Percentiles rank a stretch among this genome's conserved stretches.
Evolutionary conservation across 2,888 invertebrate species (phyloP).

Genomic region (Cephonodes hylas): DNA sequence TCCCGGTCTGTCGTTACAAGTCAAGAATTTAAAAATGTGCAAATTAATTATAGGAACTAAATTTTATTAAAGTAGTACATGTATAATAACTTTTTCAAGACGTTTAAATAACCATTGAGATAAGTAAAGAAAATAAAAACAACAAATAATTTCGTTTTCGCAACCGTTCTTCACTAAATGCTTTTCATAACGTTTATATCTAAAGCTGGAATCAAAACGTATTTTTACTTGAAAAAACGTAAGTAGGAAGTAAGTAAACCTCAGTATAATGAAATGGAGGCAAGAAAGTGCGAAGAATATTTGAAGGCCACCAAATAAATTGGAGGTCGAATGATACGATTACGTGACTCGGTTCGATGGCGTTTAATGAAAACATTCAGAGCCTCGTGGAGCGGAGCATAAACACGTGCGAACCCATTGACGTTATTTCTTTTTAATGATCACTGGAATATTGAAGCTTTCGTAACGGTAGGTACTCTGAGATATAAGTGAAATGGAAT

Average conservation of each 20-base stretch:
- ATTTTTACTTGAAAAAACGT: background rate
- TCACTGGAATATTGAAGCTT: background rate
- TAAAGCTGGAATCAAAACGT: background rate
- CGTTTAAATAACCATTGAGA: background rate
- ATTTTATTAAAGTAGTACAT: too few species aligned
- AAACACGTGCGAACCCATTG: background rate
- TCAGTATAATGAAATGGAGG: background rate
- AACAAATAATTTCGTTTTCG: too few species aligned
- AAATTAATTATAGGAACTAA: too few species aligned
- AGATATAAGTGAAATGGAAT: too few species aligned
- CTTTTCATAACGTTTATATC: background rate
- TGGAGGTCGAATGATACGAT: slow-evolving; percentile 34
- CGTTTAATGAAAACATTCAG: slow-evolving; percentile 37
- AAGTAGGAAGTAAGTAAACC: background rate
- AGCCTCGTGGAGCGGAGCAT: background rate
- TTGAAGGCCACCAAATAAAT: slow-evolving; percentile 31
- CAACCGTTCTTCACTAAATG: background rate
- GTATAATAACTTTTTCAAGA: too few species aligned
- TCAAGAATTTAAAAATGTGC: too few species aligned
- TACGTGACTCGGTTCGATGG: slow-evolving; percentile 36
- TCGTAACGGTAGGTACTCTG: too few species aligned
- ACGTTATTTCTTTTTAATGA: background rate
- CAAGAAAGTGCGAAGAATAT: slow-evolving; percentile 27
- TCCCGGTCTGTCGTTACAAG: too few species aligned
- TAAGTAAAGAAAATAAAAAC: background rate